Evolutionary conservation across 1,140 invertebrate genomes (phyloP).

Genomic region (Drosophila setifemur): DNA sequence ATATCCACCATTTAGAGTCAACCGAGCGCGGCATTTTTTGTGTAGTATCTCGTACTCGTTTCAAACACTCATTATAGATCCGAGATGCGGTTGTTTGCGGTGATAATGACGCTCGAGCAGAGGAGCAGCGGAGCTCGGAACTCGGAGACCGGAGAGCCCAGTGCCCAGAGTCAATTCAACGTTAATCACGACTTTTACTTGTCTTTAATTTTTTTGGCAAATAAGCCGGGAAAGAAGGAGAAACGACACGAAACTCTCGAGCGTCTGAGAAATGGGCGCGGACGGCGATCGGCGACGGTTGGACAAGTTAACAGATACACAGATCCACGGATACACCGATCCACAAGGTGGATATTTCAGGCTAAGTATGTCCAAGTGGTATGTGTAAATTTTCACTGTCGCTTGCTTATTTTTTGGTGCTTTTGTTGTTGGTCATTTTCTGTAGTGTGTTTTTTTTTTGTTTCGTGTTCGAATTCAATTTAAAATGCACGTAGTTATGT

Average conservation of each 20-base stretch:
- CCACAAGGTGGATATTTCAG: conserved; percentile 23
- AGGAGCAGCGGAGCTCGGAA: conserved; percentile 4
- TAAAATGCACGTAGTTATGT: conserved; percentile 82
- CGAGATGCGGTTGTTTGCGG: conserved; percentile 60
- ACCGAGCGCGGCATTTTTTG: conserved; percentile 79
- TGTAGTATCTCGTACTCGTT: conserved; percentile 52
- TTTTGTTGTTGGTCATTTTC: conserved; percentile 26
- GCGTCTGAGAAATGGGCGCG: conserved; percentile 63
- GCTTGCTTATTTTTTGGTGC: conserved; percentile 58
- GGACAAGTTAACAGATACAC: conserved; percentile 59
- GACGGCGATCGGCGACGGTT: conserved; percentile 50
- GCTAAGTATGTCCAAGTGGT: conserved; percentile 48
- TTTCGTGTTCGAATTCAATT: conserved; percentile 76
- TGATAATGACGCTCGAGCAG: conserved; percentile 67
- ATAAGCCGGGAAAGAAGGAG: conserved; percentile 49
- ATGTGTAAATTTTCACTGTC: conserved; percentile 79
- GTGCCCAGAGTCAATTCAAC: conserved; percentile 58
- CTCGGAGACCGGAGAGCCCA: background rate
- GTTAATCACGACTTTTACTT: conserved; percentile 81
- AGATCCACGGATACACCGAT: conserved; percentile 1
- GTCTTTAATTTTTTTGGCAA: conserved; percentile 82
- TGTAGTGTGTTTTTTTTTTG: conserved; percentile 41
- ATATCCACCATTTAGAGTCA: conserved; percentile 78
- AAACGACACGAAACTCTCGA: conserved; percentile 36
- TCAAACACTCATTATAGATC: conserved; percentile 45